These are phyloP conservation scores for Pseudomugil tenellus DNA, from an alignment of 2,797 vertebrate genomes.

Conservation along the genomic window DNA sequence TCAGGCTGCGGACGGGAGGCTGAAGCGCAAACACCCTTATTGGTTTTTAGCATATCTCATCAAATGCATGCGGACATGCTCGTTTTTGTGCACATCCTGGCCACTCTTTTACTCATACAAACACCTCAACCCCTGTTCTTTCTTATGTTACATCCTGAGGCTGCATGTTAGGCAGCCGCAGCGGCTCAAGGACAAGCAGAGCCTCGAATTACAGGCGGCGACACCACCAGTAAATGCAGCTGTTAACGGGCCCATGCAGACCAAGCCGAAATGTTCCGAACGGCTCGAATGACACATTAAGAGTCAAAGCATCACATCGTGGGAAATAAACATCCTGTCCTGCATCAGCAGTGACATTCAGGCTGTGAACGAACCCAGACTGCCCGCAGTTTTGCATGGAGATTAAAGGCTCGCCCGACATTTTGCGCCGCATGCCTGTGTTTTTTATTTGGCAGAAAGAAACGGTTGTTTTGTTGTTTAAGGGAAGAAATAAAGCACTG, in stretches of 20 bases:
- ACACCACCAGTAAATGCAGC: constrained; percentile 2
- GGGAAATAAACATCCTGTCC: background rate
- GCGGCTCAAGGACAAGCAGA: constrained; percentile 70
- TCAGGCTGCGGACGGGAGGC: background rate
- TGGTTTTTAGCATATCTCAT: background rate
- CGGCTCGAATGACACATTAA: background rate
- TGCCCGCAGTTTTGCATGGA: background rate
- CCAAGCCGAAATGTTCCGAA: background rate
- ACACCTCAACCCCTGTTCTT: background rate
- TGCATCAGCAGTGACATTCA: constrained; percentile 55
- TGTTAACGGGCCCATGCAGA: constrained; percentile 4
- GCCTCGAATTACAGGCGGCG: constrained; percentile 41
- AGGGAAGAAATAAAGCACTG: background rate
- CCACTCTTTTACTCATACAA: background rate
- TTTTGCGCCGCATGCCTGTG: constrained; percentile 24
- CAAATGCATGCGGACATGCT: background rate
- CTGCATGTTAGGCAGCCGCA: constrained; percentile 24
- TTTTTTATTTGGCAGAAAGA: background rate
- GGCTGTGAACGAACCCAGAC: background rate
- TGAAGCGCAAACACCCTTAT: background rate
- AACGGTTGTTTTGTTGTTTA: background rate
- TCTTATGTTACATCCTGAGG: background rate
- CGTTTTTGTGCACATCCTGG: background rate
- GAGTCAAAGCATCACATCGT: background rate
- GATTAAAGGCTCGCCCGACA: constrained; percentile 36